Evolutionary conservation across 2,888 invertebrate genomes (phyloP).

Genomic region (Tiliacea aurago): DNA sequence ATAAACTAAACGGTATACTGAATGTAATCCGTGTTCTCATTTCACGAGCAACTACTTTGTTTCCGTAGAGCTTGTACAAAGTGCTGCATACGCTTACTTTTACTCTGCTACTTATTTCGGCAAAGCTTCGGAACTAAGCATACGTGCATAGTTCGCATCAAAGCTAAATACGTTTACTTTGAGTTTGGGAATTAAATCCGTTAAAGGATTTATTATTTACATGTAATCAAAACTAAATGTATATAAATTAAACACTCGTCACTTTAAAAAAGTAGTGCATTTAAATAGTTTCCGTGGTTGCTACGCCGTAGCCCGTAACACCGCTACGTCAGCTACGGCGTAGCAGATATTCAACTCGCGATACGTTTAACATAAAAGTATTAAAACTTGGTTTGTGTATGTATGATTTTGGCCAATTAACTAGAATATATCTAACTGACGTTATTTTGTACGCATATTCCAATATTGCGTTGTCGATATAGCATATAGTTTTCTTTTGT

Average conservation of each 20-base stretch:
- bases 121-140: conserved; percentile 29
- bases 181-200: background rate
- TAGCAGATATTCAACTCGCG: background rate
- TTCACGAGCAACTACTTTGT: conserved; percentile 29
- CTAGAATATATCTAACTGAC: background rate
- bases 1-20: conserved; percentile 8
- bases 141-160: conserved; percentile 10
- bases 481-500: too few relatives aligned
- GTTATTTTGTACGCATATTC: too few relatives aligned
- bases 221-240: background rate
- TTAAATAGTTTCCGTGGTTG: too few relatives aligned
- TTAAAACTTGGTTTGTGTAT: background rate
- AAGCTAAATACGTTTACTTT: conserved; percentile 22
- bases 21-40: conserved; percentile 19
- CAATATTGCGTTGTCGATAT: too few relatives aligned
- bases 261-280: too few relatives aligned
- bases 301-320: conserved; percentile 3
- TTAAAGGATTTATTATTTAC: background rate
- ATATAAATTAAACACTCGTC: too few relatives aligned
- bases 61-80: conserved; percentile 21
- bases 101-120: conserved; percentile 26
- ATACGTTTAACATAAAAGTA: background rate
- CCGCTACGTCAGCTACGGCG: conserved; percentile 4
- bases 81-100: conserved; percentile 46
- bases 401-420: background rate